phyloP scores from a whole-genome alignment of 2,797 vertebrate genomes.

The Apogon hyalosoma region DNA sequence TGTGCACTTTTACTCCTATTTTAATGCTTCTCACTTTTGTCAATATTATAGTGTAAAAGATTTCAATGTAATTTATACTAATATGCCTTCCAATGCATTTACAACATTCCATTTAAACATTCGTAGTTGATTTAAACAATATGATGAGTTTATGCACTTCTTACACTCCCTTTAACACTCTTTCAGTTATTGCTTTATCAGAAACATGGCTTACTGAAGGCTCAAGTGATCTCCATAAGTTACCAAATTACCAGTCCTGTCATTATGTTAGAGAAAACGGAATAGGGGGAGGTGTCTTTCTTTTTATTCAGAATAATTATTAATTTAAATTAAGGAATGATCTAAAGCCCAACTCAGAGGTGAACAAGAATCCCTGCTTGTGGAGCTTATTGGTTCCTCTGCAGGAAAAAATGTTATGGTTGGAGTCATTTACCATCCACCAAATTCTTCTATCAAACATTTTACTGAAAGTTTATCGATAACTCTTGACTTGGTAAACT shows the following conservation, averaged over 20 bases:
- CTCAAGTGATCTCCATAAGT: background rate
- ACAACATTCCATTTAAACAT: too few relatives aligned
- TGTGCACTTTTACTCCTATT: background rate
- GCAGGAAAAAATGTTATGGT: background rate
- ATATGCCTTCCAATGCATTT: too few relatives aligned
- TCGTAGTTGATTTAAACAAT: too few relatives aligned
- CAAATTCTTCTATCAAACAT: background rate
- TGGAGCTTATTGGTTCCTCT: background rate
- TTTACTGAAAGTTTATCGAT: constrained; percentile 2
- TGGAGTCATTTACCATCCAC: background rate
- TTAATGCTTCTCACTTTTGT: background rate
- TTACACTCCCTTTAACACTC: too few relatives aligned
- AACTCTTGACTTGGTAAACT: background rate
- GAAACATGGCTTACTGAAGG: background rate
- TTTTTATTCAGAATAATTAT: constrained; percentile 1
- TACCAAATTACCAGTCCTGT: background rate
- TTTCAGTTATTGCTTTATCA: background rate
- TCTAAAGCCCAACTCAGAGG: background rate
- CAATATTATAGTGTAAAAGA: background rate
- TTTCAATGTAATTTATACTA: too few relatives aligned
- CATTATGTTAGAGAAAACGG: background rate
- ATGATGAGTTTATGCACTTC: too few relatives aligned
- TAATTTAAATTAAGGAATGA: background rate
- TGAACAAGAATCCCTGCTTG: background rate
- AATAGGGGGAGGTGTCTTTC: background rate